Evolutionary conservation across 2,797 vertebrate genomes (phyloP), one percentile per base, ranked within the genome.

Genomic region (Pseudomugil gertrudae): DNA sequence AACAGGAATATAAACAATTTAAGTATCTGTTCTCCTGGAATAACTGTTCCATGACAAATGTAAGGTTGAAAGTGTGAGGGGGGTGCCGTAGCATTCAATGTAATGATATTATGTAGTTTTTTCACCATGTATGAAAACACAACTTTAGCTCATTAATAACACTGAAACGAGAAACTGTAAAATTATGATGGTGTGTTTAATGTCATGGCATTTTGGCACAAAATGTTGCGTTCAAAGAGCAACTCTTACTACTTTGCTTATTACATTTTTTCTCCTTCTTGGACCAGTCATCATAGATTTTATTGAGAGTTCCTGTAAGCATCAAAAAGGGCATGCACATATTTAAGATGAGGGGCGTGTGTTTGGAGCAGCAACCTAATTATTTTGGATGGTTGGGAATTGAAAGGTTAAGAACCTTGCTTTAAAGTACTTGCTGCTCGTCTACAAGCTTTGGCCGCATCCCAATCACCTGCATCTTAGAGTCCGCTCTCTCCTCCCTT

Each of bases 381-480:
- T 26, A 26, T 50, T 24, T 24, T 26, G 48, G 5, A 14, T 19
- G 14, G 21, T 50, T 11, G 6, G 24, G 8, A 26, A 1, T 13
- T 13, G 17, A 26, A 27, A 26, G 48, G 48, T 51, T 15, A 27
- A 27, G 24, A 15, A 27, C 24, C 24, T 19, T 51, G 24, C 24
- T 14, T 27, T 26, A 9, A 51, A 72, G 58, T 45, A 60, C 36
- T 36, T 43, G 24, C 19, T 55, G 35, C 55, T 35, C 51, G 51
- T 68, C 72, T 47, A 50, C 21, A 11, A 1, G 56, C 43, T 66
- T 45, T 38, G 21, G 36, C 66, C 55, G 57, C 84, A 9, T 84
- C 69, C 72, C 66, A 56, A 68, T 87, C 68, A 80, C 68, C 73
- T 79, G 51, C 50, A 70, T 70, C 79, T 74, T 54, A 69, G 50